Evolutionary conservation across 2,888 invertebrate genomes (phyloP).

Genomic region (Scotopteryx bipunctaria): DNA sequence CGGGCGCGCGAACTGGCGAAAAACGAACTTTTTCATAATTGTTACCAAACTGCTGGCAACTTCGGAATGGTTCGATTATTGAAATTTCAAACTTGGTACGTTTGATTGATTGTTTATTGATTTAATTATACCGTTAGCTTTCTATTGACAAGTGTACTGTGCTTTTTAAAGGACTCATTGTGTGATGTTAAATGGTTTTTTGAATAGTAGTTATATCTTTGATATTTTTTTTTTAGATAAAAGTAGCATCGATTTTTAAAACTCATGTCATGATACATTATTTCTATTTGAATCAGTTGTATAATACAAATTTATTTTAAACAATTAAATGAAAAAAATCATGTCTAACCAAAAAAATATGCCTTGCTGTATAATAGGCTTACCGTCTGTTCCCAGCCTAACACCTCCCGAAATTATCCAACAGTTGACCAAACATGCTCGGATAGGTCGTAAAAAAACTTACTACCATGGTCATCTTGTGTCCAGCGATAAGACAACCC

Average conservation of each 20-base stretch:
- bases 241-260: no score
- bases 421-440: slow-evolving; percentile 61
- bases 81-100: slow-evolving; percentile 64
- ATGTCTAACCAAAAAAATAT: no score
- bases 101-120: slow-evolving; percentile 61
- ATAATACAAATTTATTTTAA: no score
- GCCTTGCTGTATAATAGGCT: no score
- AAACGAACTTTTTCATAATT: slow-evolving; percentile 82
- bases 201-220: no score
- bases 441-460: slow-evolving; percentile 66
- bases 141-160: slow-evolving; percentile 17
- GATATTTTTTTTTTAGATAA: neutral
- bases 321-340: no score
- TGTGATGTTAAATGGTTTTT: neutral
- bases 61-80: slow-evolving; percentile 73
- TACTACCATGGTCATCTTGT: slow-evolving; percentile 63
- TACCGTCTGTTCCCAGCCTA: slow-evolving; percentile 36
- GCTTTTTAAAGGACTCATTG: slow-evolving; percentile 7
- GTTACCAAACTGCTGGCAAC: slow-evolving; percentile 72
- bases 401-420: slow-evolving; percentile 36
- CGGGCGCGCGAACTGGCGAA: slow-evolving; percentile 77
- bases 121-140: slow-evolving; percentile 41
- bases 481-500: slow-evolving; percentile 62
- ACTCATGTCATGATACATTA: no score
- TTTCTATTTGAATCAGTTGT: no score